phyloP scores from a whole-genome alignment of 1,140 invertebrate genomes.

The Micrasema minimum region DNA sequence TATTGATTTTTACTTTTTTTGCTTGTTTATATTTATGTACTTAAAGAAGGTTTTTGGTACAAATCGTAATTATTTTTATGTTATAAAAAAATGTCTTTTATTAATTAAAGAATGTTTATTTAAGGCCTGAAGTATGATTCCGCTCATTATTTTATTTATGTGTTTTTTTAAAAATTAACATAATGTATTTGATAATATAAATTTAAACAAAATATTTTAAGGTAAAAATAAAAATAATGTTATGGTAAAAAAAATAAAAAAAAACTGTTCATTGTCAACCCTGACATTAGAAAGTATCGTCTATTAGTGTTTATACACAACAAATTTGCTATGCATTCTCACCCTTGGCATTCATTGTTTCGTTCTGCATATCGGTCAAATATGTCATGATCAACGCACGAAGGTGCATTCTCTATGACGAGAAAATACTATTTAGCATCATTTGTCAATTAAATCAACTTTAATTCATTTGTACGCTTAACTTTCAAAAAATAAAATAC shows the following conservation, averaged over 20 bases:
- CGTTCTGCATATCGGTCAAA: constrained; percentile 41
- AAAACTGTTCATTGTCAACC: neutral
- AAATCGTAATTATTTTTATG: too few species aligned
- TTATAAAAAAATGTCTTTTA: too few species aligned
- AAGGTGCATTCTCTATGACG: constrained; percentile 9
- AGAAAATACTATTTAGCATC: neutral
- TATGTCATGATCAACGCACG: constrained; percentile 45
- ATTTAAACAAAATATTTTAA: too few species aligned
- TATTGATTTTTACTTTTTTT: too few species aligned
- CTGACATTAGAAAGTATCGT: neutral
- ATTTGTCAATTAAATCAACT: constrained; percentile 3
- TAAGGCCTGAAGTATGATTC: too few species aligned
- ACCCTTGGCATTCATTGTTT: constrained; percentile 53
- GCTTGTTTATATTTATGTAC: too few species aligned
- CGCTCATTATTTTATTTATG: too few species aligned
- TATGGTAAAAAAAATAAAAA: neutral
- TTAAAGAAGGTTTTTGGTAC: too few species aligned
- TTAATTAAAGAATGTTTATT: too few species aligned
- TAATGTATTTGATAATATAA: neutral
- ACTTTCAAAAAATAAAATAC: neutral
- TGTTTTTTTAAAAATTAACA: neutral
- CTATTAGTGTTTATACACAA: neutral
- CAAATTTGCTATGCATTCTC: constrained; percentile 19
- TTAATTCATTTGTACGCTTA: neutral
- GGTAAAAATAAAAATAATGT: neutral